Base-by-base conservation (phyloP, 2,113 vertebrate genomes). In the Pitta sordida region DNA sequence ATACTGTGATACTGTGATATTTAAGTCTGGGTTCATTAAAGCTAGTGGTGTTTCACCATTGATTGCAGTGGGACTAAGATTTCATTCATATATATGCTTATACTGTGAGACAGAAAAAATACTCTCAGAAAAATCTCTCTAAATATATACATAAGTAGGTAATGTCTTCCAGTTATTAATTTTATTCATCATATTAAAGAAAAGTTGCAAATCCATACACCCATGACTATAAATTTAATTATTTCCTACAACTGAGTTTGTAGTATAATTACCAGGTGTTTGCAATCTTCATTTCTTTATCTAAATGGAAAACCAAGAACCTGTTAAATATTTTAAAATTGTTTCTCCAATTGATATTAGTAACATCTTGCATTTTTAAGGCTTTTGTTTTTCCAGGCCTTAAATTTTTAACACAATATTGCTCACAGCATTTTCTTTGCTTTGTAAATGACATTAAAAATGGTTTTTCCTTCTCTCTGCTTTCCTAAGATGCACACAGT, bases 371-470 rank as follows among this genome's bases (percentile, higher is more conserved):
- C 84, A 90, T 93, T 93, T 95, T 79, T 67, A 91, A 96, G 69
- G 90, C 67, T 90, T 95, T 92, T 92, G 64, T 88, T 95, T 96
- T 93, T 80, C 37, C 39, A 86, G 73, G 69, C 84, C 55, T 94
- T 96, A 91, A 93, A 93, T 95, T 91, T 96, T 97, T 96, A 96
- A 96, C 64, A 94, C 78, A 74, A 6, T 82, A 86, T 94, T 46
- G 93, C 95, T 95, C 73, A 88, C 78, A 96, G 94, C 94, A 78
- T 79, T 90, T 95, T 81, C 55, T 74, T 76, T 87, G 70, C 73
- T 86, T 90, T 90, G 65, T 67, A 93, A 76, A 76, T 91, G 79
- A 73, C 76, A 83, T 93, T 93, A 90, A 95, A 91, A 95, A 95
- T 91, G 49, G 1, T 39, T 81, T 94, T 93, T 37, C 48, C 46